Conservation (phyloP, 2,797 vertebrate genomes). For the Pseudochromis fuscus region DNA sequence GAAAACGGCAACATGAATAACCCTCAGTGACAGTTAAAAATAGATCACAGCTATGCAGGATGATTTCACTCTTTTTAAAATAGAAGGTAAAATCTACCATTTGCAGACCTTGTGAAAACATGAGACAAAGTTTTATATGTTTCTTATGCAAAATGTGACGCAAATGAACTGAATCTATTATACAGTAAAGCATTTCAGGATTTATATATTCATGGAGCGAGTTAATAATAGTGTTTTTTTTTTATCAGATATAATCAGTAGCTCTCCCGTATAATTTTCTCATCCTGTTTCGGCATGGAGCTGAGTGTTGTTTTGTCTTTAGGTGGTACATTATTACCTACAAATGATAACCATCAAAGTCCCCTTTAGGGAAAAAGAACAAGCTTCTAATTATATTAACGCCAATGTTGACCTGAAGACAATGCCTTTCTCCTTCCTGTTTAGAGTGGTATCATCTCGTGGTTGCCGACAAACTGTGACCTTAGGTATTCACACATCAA, state of each 20-base stretch:
- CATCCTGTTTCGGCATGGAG: slow-evolving; percentile 66
- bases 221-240: slow-evolving; percentile 61
- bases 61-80: slow-evolving; percentile 9
- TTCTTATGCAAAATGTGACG: slow-evolving; percentile 36
- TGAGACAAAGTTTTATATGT: slow-evolving; percentile 13
- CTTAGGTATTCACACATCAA: slow-evolving; percentile 68
- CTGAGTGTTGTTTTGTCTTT: slow-evolving; percentile 79
- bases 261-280: slow-evolving; percentile 76
- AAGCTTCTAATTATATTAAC: slow-evolving; percentile 79
- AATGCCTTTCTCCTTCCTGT: slow-evolving; percentile 57
- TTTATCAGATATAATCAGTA: slow-evolving; percentile 72
- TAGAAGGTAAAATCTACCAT: slow-evolving; percentile 12
- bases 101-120: slow-evolving; percentile 30
- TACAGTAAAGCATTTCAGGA: slow-evolving; percentile 27
- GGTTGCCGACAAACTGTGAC: slow-evolving; percentile 60
- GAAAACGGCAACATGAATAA: slow-evolving; percentile 7
- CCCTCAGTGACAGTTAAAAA: slow-evolving; percentile 1
- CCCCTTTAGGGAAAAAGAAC: slow-evolving; percentile 70
- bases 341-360: slow-evolving; percentile 78
- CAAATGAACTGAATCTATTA: slow-evolving; percentile 26
- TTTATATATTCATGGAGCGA: slow-evolving; percentile 48
- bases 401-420: slow-evolving; percentile 73
- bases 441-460: slow-evolving; percentile 62
- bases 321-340: slow-evolving; percentile 81
- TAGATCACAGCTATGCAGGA: neutral